Evolutionary conservation across 1,140 invertebrate species (phyloP).

Genomic region (Triops longicaudatus): DNA sequence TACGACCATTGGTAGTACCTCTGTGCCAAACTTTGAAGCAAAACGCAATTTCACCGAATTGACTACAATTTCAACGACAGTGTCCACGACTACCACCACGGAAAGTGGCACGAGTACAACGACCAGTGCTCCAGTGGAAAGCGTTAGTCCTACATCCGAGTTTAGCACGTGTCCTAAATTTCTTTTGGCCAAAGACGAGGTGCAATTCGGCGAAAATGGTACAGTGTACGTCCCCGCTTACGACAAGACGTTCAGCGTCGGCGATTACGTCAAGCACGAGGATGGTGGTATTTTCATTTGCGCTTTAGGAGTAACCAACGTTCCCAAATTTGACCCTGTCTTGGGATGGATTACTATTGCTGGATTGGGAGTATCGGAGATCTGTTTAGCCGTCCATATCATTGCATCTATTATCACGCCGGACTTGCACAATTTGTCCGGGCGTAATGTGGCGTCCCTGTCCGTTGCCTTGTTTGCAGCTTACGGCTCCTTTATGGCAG

Average conservation of each 20-base stretch:
- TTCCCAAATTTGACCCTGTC: slow-evolving; percentile 39
- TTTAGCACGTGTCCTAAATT: slow-evolving; percentile 39
- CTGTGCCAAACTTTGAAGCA: neutral
- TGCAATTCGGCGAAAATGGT: slow-evolving; percentile 37
- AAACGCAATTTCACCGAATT: neutral
- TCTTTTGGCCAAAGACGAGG: slow-evolving; percentile 40
- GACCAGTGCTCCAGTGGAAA: neutral
- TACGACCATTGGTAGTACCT: slow-evolving; percentile 17
- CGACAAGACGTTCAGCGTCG: slow-evolving; percentile 35
- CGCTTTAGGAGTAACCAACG: slow-evolving; percentile 26
- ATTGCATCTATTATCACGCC: slow-evolving; percentile 41
- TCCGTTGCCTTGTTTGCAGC: slow-evolving; percentile 42
- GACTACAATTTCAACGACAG: slow-evolving; percentile 24
- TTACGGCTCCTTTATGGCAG: slow-evolving; percentile 43
- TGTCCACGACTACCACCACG: slow-evolving; percentile 26
- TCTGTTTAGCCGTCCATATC: slow-evolving; percentile 45
- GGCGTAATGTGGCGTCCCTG: slow-evolving; percentile 46
- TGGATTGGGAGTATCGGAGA: slow-evolving; percentile 43
- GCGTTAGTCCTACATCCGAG: too few relatives aligned
- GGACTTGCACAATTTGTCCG: slow-evolving; percentile 46
- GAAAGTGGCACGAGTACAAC: slow-evolving; percentile 33
- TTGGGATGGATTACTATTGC: slow-evolving; percentile 43
- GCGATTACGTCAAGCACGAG: slow-evolving; percentile 36
- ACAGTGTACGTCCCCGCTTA: slow-evolving; percentile 41
- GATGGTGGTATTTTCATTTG: slow-evolving; percentile 36